Evolutionary conservation across 2,113 vertebrate species (phyloP).

Genomic region (Oreochromis tanganicae): DNA sequence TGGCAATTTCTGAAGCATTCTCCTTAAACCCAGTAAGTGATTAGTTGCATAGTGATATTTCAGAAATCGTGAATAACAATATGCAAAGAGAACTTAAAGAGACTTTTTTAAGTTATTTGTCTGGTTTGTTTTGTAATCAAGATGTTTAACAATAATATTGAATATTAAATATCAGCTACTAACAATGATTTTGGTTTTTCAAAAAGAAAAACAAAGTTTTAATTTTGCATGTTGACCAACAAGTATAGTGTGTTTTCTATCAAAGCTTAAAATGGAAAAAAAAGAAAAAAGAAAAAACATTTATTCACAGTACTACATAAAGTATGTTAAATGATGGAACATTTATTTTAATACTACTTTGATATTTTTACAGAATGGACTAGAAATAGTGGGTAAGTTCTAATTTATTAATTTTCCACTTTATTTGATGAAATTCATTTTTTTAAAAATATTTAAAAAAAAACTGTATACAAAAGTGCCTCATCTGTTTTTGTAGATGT

Average conservation of each 20-base stretch:
- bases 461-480: fast-evolving
- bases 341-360: fast-evolving
- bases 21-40: neutral
- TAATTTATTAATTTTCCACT: fast-evolving
- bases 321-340: fast-evolving
- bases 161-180: fast-evolving
- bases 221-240: neutral
- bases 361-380: neutral
- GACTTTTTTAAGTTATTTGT: fast-evolving
- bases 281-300: fast-evolving
- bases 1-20: neutral
- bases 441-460: neutral
- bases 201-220: fast-evolving
- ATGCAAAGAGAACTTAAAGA: neutral
- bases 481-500: neutral
- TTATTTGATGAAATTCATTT: fast-evolving
- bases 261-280: neutral
- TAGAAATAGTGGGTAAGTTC: neutral
- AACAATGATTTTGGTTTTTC: neutral
- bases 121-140: neutral
- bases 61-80: fast-evolving
- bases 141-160: fast-evolving
- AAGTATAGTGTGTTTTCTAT: neutral
- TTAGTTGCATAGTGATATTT: neutral
- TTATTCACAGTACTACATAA: fast-evolving